Evolutionary conservation across 1,140 invertebrate genomes (phyloP).

Genomic region (Medauroidea extradentata): DNA sequence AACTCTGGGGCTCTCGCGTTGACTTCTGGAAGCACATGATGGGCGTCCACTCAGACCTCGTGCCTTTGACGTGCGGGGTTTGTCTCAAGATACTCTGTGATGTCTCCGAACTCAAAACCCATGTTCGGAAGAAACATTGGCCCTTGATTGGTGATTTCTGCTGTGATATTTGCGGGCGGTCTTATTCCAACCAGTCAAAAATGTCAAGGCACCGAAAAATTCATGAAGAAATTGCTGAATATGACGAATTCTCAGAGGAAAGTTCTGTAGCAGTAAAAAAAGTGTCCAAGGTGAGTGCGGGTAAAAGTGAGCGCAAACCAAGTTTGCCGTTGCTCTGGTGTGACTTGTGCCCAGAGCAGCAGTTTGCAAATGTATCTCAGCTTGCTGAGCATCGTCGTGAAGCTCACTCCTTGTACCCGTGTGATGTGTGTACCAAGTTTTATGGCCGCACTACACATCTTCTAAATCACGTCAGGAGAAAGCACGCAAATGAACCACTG

Average conservation of each 20-base stretch:
- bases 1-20: constrained; percentile 50
- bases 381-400: constrained; percentile 51
- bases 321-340: constrained; percentile 25
- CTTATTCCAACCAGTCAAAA: constrained; percentile 52
- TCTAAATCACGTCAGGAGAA: constrained; percentile 59
- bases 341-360: constrained; percentile 42
- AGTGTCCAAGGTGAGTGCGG: not conserved
- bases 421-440: constrained; percentile 58
- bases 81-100: constrained; percentile 51
- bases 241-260: not conserved
- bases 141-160: constrained; percentile 49
- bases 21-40: constrained; percentile 55
- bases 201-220: constrained; percentile 51
- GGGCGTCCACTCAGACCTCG: constrained; percentile 50
- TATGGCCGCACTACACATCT: constrained; percentile 57
- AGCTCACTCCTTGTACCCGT: constrained; percentile 53
- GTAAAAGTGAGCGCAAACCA: no score
- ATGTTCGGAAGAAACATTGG: constrained; percentile 47
- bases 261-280: not conserved
- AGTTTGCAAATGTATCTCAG: constrained; percentile 46
- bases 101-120: constrained; percentile 43
- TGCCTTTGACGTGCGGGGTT: constrained; percentile 51
- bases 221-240: constrained; percentile 32
- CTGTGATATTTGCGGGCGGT: constrained; percentile 51
- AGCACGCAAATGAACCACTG: constrained; percentile 56